Percentiles rank a stretch among this genome's conserved stretches.
Conservation (phyloP, 2,888 invertebrate genomes). For the Margaritifera margaritifera region DNA sequence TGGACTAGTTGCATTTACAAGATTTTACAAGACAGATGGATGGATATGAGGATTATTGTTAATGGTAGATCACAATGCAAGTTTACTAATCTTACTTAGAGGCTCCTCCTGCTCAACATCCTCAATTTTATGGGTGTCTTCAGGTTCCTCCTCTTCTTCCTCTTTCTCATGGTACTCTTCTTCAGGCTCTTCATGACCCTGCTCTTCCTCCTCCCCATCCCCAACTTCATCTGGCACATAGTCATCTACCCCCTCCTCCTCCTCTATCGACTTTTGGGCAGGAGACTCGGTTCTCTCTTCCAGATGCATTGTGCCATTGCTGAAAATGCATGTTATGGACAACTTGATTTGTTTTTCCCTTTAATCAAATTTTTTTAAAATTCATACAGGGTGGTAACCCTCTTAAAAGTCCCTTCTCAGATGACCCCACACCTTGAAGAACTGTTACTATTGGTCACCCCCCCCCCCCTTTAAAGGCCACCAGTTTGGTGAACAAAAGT, state of each 20-base stretch:
- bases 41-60: too few relatives aligned
- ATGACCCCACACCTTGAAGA: too few relatives aligned
- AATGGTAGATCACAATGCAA: too few relatives aligned
- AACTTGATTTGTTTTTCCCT: not conserved
- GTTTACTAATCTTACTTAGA: constrained; percentile 12
- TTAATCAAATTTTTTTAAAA: not conserved
- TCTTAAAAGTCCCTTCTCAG: too few relatives aligned
- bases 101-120: constrained; percentile 17
- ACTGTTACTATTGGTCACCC: too few relatives aligned
- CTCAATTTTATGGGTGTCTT: constrained; percentile 62
- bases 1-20: too few relatives aligned
- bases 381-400: too few relatives aligned
- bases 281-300: constrained; percentile 59
- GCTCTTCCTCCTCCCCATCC: constrained; percentile 25
- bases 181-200: constrained; percentile 18
- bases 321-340: constrained; percentile 21
- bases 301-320: constrained; percentile 64
- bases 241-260: constrained; percentile 33
- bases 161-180: constrained; percentile 38
- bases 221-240: constrained; percentile 10
- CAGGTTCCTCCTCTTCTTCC: constrained; percentile 35
- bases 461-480: too few relatives aligned
- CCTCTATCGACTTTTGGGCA: constrained; percentile 43
- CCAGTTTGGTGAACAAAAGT: too few relatives aligned
- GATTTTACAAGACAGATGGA: too few relatives aligned